Conservation (phyloP, 2,888 invertebrate species). For the Drosophila nigritarsus region DNA sequence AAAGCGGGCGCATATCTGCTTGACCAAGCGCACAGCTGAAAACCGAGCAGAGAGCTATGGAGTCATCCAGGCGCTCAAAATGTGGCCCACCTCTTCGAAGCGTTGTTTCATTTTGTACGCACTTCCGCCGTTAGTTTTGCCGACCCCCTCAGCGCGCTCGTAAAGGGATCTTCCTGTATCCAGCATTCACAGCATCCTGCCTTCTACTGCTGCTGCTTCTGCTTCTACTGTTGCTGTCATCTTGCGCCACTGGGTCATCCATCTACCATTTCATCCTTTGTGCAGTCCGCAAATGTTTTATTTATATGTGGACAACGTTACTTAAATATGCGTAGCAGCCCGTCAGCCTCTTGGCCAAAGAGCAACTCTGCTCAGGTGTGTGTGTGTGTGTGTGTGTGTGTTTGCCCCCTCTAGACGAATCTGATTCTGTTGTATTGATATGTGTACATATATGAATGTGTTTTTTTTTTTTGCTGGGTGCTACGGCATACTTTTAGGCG, state of each 20-base stretch:
- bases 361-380: constrained; percentile 62
- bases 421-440: constrained; percentile 50
- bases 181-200: constrained; percentile 51
- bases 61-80: constrained; percentile 41
- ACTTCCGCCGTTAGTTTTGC: constrained; percentile 70
- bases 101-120: constrained; percentile 79
- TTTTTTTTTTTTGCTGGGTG: constrained; percentile 2
- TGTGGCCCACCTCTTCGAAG: constrained; percentile 23
- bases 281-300: constrained; percentile 79
- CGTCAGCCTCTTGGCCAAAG: constrained; percentile 16
- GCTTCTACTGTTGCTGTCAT: constrained; percentile 66
- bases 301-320: constrained; percentile 78
- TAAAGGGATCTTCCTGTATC: constrained; percentile 80
- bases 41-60: constrained; percentile 11
- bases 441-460: constrained; percentile 24
- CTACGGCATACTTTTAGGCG: constrained; percentile 69
- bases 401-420: constrained; percentile 22
- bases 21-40: constrained; percentile 74
- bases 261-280: constrained; percentile 77
- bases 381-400: constrained; percentile 1
- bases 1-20: constrained; percentile 63
- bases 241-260: constrained; percentile 82
- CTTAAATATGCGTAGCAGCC: constrained; percentile 74
- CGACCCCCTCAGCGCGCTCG: constrained; percentile 52
- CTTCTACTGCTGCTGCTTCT: constrained; percentile 20